Conservation (phyloP, 2,113 vertebrate species). For the Hippocampus zosterae region DNA sequence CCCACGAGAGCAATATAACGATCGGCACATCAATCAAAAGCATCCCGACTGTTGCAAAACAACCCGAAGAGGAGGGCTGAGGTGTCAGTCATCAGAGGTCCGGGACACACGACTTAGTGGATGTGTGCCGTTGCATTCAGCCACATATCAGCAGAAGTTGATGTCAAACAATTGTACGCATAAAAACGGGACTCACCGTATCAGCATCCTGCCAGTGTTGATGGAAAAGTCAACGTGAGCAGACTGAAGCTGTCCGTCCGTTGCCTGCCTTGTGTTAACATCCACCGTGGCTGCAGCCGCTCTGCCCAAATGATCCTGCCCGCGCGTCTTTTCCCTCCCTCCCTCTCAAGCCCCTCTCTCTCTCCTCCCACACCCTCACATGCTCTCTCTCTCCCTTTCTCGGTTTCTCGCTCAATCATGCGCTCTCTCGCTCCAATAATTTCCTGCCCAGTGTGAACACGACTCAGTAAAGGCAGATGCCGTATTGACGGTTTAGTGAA, state of each 20-base stretch:
- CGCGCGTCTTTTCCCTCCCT: slow-evolving; percentile 34
- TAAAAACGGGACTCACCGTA: slow-evolving; percentile 53
- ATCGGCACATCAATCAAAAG: neutral
- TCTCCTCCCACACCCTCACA: neutral
- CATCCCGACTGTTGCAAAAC: neutral
- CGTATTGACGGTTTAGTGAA: slow-evolving; percentile 28
- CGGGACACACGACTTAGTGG: neutral
- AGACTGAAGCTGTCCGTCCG: slow-evolving; percentile 38
- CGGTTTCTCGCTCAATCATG: slow-evolving; percentile 1
- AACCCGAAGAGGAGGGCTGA: slow-evolving; percentile 18
- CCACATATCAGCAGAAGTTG: slow-evolving; percentile 34
- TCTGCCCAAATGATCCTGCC: slow-evolving; percentile 62
- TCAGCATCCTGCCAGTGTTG: slow-evolving; percentile 45
- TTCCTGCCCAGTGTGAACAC: slow-evolving; percentile 34
- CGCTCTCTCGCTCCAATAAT: slow-evolving; percentile 63
- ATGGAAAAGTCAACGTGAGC: slow-evolving; percentile 32
- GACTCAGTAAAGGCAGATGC: slow-evolving; percentile 33
- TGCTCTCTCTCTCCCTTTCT: slow-evolving; percentile 10
- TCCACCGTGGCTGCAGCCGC: slow-evolving; percentile 64
- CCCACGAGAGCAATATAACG: neutral
- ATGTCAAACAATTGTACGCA: slow-evolving; percentile 14
- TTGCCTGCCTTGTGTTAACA: slow-evolving; percentile 51
- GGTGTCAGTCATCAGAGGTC: slow-evolving; percentile 11
- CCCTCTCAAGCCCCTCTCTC: slow-evolving; percentile 10
- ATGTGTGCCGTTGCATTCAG: slow-evolving; percentile 15